These are phyloP conservation scores for Acanthornis magna DNA, from an alignment of 2,797 vertebrate species.

Conservation along the genomic window DNA sequence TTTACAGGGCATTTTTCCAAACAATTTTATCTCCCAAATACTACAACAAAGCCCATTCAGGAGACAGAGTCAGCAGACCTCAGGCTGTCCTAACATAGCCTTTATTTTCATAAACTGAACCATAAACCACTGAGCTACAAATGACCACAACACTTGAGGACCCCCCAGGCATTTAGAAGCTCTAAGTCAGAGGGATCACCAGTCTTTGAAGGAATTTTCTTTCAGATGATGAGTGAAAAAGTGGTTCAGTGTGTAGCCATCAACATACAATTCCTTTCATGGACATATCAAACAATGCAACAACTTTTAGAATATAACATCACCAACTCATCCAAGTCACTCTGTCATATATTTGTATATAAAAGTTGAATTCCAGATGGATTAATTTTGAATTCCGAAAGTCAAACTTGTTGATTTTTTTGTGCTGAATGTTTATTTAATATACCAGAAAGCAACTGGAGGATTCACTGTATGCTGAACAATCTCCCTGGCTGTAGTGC, in stretches of 20 bases:
- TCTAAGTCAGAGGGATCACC: background rate
- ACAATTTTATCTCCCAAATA: background rate
- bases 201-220: background rate
- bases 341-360: accelerated
- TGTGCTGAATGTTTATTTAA: background rate
- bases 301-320: background rate
- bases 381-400: background rate
- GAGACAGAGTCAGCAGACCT: background rate
- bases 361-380: background rate
- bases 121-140: background rate
- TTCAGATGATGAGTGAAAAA: background rate
- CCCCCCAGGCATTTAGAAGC: background rate
- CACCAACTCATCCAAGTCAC: background rate
- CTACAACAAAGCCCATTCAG: background rate
- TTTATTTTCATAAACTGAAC: background rate
- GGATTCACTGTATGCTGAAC: background rate
- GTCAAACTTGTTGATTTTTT: background rate
- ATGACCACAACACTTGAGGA: background rate
- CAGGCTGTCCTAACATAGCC: background rate
- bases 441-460: background rate
- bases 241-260: background rate
- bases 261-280: accelerated
- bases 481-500: background rate
- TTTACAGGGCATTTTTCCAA: background rate
- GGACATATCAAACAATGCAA: background rate